Base-by-base conservation (phyloP, 2,888 invertebrate genomes). In the Polydrusus cervinus region DNA sequence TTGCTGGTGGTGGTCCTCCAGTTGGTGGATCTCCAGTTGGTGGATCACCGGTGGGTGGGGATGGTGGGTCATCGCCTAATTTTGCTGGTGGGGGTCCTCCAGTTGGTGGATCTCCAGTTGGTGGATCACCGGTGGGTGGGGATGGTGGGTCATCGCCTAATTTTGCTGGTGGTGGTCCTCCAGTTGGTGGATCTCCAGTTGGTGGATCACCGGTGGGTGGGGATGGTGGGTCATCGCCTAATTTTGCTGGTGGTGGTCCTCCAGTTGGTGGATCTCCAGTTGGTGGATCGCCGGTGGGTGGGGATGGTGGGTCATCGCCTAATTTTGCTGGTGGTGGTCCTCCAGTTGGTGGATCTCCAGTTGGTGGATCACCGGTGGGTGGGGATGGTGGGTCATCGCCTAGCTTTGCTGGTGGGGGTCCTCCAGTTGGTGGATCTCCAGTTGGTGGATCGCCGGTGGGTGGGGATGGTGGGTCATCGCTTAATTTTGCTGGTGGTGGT, bases 391-490 rank as follows among this genome's bases (percentile, higher is more conserved):
- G 47, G 16, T 49, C 47, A 16, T 16, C 47, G 16, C 45, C 45
- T 45, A 45, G n/a, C n/a, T 45, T 45, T n/a, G 45, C 45, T 45
- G 16, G 1, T 18, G 49, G 49, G 16, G 49, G 49, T 3, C 1
- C 13, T n/a, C 47, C 47, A 18, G 49, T 49, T 49, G 49, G 49
- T 18, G 51, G 51, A 20, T 25, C 51, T 10, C 20, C 51, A 25
- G 20, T 20, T 20, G 51, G 51, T 51, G 51, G 51, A 9, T 18
- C 18, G 7, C 51, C 49, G 9, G 49, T 18, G 14, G 49, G 49
- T 49, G 49, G 49, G 49, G 49, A 18, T 49, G 49, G 49, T 49
- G 49, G 49, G 49, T 49, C 49, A 40, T 40, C 40, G 9, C 40
- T 10, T 40, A 11, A 30, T 30, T 30, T 11, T 9, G 40, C 40